phyloP scores from a whole-genome alignment of 2,113 vertebrate species.

The Piaya cayana region DNA sequence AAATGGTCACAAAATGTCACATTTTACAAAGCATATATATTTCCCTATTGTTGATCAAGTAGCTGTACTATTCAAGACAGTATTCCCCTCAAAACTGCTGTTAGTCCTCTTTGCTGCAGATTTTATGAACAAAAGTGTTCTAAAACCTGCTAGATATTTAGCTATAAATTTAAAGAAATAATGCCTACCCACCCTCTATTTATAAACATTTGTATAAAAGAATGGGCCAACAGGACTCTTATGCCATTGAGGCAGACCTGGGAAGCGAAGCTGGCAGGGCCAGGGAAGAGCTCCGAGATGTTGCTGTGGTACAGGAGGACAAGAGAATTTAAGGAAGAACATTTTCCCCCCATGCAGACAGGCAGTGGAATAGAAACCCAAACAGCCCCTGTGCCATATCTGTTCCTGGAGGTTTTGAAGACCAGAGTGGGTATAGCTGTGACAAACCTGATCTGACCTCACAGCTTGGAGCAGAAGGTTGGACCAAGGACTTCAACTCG shows the following conservation, averaged over 20 bases:
- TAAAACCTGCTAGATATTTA: neutral
- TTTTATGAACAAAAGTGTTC: neutral
- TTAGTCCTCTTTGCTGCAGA: neutral
- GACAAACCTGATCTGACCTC: neutral
- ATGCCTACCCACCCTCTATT: neutral
- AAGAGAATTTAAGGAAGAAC: neutral
- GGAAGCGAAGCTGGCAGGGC: accelerated
- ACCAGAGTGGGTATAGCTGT: neutral
- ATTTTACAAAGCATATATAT: neutral
- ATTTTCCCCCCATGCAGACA: neutral
- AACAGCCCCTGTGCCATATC: neutral
- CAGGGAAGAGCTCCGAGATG: neutral
- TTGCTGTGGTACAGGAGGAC: neutral
- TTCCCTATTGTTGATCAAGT: neutral
- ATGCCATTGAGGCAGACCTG: neutral
- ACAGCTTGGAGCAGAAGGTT: neutral
- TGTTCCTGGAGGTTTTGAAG: neutral
- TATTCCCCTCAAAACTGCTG: neutral
- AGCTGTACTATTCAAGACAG: neutral
- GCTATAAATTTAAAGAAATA: neutral
- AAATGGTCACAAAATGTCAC: neutral
- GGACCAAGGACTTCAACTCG: neutral
- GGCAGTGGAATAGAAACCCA: neutral
- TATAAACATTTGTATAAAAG: neutral
- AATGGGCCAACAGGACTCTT: neutral